Percentiles rank a stretch among this genome's conserved stretches.
These are phyloP conservation scores for Bombus confusus DNA, from an alignment of 1,140 invertebrate species.

Conservation along the genomic window DNA sequence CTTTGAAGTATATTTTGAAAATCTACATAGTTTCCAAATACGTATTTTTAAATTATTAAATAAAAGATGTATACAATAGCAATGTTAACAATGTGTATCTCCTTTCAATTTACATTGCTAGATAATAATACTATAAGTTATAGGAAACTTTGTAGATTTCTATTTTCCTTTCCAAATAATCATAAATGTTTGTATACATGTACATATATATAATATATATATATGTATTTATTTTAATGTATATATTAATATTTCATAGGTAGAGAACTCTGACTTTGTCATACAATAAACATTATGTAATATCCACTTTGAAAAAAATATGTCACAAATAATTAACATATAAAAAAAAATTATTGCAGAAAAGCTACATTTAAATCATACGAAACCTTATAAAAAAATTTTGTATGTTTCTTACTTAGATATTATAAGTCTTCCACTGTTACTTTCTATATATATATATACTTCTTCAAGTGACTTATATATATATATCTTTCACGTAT, in stretches of 20 bases:
- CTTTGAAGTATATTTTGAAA: slow-evolving; percentile 60
- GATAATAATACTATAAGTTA: slow-evolving; percentile 41
- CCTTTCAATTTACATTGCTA: slow-evolving; percentile 18
- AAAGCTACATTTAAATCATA: slow-evolving; percentile 60
- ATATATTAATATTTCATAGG: slow-evolving; percentile 70
- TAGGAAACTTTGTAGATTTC: slow-evolving; percentile 45
- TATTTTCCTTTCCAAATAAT: slow-evolving; percentile 1
- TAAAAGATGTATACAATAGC: slow-evolving; percentile 37
- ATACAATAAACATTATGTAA: slow-evolving; percentile 50
- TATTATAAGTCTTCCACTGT: slow-evolving; percentile 55
- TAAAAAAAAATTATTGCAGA: slow-evolving; percentile 55
- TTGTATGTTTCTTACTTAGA: slow-evolving; percentile 46
- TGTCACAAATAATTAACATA: slow-evolving; percentile 55
- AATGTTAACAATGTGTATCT: slow-evolving; percentile 17
- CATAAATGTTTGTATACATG: slow-evolving; percentile 20
- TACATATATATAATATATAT: slow-evolving; percentile 53
- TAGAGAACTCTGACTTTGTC: slow-evolving; percentile 70
- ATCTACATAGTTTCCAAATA: slow-evolving; percentile 61
- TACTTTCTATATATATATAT: slow-evolving; percentile 57
- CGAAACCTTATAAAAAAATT: slow-evolving; percentile 45
- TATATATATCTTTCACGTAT: too few relatives aligned
- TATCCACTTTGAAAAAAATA: slow-evolving; percentile 47
- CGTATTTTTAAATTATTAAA: slow-evolving; percentile 50
- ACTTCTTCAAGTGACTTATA: slow-evolving; percentile 32
- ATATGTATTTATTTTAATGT: slow-evolving; percentile 68